Base-by-base conservation (phyloP, 2,888 invertebrate genomes). In the Augochlorella aurata region DNA sequence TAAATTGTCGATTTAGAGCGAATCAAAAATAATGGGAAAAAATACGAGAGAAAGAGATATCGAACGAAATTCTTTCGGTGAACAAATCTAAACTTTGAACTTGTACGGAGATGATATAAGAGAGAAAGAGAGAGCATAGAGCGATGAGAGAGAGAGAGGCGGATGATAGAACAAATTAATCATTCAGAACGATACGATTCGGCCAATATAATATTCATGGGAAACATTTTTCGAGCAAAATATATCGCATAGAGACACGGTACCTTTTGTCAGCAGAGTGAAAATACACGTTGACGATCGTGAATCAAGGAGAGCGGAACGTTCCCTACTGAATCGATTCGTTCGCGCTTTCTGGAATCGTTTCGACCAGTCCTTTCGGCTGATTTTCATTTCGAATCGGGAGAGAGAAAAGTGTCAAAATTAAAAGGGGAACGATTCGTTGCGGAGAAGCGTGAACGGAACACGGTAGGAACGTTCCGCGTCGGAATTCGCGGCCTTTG, bases 401-500 rank as follows among this genome's bases (percentile, higher is more conserved):
- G 47, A 38, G 38, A 5, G 38, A 5, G 18, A 18, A 52, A 3
- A n/a, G 0, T 3, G 7, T 21, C n/a, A n/a, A 45, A 69, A 73
- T 38, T 38, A 61, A 65, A 0, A 74, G 38, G 4, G n/a, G 38
- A 73, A 63, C 47, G 77, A 63, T 83, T 76, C 81, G 69, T 82
- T 50, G 29, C 78, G 67, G 73, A 77, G 73, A 77, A 75, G 66
- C 54, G 65, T 52, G 24, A 73, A 79, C 24, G 74, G 83, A 77
- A 69, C 67, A 58, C 54, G 38, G 68, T 38, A 9, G 9, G 9
- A 16, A 38, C 29, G 63, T 18, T 63, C 16, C 16, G 72, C 73
- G 74, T 52, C 73, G 78, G 80, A 73, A 82, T 84, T 92, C 91
- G 91, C 91, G 92, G 91, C 92, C 91, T 91, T 91, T 92, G 90